Evolutionary conservation across 1,140 invertebrate genomes (phyloP), one percentile per base, ranked within the genome.

Genomic region (Oncopodura yosiiana): DNA sequence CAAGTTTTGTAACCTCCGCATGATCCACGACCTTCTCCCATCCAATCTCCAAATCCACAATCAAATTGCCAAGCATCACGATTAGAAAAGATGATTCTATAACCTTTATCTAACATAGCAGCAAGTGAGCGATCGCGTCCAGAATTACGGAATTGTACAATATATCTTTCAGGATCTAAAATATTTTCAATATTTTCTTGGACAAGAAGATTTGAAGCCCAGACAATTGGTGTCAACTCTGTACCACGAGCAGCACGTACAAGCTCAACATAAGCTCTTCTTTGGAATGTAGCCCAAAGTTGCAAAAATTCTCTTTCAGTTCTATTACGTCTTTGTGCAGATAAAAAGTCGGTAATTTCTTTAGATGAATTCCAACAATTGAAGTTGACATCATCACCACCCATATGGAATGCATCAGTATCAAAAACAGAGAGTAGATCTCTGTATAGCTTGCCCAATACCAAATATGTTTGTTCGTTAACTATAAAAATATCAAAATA

Each of bases 331-430:
- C 62, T 48, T 53, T 67, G 62, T 23, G 56, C 61, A 3, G 29
- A 56, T 54, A 70, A 56, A 61, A 67, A 69, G 30, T 67, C 58
- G 12, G 58, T 55, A 48, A 71, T 68, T 43, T 70, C 68, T 24
- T 60, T 54, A 11, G 66, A 68, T 16, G 66, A 59, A 56, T 70
- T 70, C 69, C 69, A 70, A 58, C 69, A 70, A 46, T 65, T 63
- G 45, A 70, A 62, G 53, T 69, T 65, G n/a, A 71, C 68, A 60
- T 71, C 69, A 58, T 71, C 68, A 12, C 69, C 69, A 6, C 69
- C 69, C 61, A 69, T 66, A 49, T 71, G 69, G 58, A 70, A 69
- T 24, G 68, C 49, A 49, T 60, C 61, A 14, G 61, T 64, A 18
- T 64, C 62, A 49, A 64, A 64, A 18, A 64, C 62, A 12, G 56